These are phyloP conservation scores for Diglossa brunneiventris DNA, from an alignment of 2,113 vertebrate species.

Conservation along the genomic window DNA sequence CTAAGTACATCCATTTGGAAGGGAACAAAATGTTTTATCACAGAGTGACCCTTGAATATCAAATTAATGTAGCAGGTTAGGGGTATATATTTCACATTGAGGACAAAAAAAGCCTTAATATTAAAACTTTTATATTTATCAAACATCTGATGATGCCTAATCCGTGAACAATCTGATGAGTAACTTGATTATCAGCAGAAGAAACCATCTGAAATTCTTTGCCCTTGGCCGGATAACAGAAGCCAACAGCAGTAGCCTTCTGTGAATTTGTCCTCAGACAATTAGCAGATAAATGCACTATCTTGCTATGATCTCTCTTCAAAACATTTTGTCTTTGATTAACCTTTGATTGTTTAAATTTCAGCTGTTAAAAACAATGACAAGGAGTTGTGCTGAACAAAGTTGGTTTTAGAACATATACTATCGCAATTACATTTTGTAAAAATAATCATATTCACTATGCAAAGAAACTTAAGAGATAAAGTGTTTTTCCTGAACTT, in stretches of 20 bases:
- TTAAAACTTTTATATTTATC: background rate
- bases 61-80: background rate
- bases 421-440: background rate
- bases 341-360: slow-evolving; percentile 60
- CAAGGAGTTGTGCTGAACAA: background rate
- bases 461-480: background rate
- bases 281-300: slow-evolving; percentile 54
- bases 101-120: background rate
- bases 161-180: slow-evolving; percentile 36
- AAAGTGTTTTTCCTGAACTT: background rate
- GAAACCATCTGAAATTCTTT: slow-evolving; percentile 42
- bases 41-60: background rate
- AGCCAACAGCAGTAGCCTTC: slow-evolving; percentile 19
- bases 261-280: slow-evolving; percentile 29
- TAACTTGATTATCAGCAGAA: slow-evolving; percentile 45
- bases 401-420: background rate
- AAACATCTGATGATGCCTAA: slow-evolving; percentile 14
- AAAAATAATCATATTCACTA: background rate
- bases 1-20: background rate
- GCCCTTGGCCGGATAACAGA: slow-evolving; percentile 26
- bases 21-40: background rate
- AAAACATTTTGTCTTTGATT: slow-evolving; percentile 51
- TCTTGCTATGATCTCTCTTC: slow-evolving; percentile 5
- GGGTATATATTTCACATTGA: background rate
- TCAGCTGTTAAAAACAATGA: background rate